Conservation (phyloP, 2,797 vertebrate species). For the Microhierax caerulescens region DNA sequence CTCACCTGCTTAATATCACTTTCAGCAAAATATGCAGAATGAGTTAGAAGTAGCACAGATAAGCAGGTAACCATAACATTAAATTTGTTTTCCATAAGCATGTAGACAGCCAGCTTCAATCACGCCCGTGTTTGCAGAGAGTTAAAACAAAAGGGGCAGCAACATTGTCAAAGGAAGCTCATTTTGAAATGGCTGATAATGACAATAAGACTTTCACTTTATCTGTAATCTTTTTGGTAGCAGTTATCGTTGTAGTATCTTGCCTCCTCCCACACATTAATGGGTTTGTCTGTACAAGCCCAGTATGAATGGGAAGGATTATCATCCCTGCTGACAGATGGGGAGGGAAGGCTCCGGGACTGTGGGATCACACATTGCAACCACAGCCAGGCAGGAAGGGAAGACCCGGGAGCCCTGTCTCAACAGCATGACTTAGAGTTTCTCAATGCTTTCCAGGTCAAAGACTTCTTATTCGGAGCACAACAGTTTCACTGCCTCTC, state of each 20-base stretch:
- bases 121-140: not conserved
- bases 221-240: not conserved
- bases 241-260: not conserved
- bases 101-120: not conserved
- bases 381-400: not conserved
- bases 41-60: not conserved
- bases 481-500: not conserved
- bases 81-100: not conserved
- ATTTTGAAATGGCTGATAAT: not conserved
- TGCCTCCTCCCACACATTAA: not conserved
- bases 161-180: not conserved
- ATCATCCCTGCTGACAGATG: not conserved
- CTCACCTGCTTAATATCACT: not conserved
- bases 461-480: not conserved
- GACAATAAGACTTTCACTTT: not conserved
- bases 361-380: not conserved
- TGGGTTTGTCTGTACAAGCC: not conserved
- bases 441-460: not conserved
- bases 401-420: fast-evolving
- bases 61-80: not conserved
- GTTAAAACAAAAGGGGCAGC: not conserved
- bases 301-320: not conserved
- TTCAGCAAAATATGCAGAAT: not conserved
- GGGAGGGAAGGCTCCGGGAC: not conserved
- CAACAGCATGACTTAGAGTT: not conserved